These are phyloP conservation scores for Copidosoma floridanum DNA, from an alignment of 1,140 invertebrate species.

Conservation along the genomic window DNA sequence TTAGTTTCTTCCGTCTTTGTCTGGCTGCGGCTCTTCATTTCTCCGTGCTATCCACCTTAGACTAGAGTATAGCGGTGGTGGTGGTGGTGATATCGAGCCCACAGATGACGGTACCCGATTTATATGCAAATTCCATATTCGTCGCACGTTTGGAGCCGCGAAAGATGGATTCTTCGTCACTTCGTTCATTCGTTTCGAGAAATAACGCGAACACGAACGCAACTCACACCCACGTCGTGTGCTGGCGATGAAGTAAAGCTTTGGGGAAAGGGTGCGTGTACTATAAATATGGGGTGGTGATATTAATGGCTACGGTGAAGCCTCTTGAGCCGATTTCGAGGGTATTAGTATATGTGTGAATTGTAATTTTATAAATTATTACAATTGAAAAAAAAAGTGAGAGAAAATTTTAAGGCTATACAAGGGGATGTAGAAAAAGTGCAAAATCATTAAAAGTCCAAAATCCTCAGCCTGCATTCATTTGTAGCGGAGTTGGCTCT, in stretches of 20 bases:
- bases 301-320: too few species aligned
- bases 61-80: too few species aligned
- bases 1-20: conserved; percentile 13
- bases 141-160: conserved; percentile 54
- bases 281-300: too few species aligned
- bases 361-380: too few species aligned
- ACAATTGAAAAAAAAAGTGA: too few species aligned
- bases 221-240: too few species aligned
- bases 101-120: conserved; percentile 70
- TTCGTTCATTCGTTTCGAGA: conserved; percentile 31
- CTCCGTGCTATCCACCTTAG: too few species aligned
- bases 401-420: not conserved
- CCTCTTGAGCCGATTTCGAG: too few species aligned
- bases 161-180: conserved; percentile 34
- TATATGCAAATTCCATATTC: conserved; percentile 73
- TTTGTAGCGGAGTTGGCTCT: conserved; percentile 46
- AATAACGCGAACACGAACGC: conserved; percentile 27
- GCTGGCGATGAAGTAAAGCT: not conserved
- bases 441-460: conserved; percentile 49
- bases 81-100: conserved; percentile 50
- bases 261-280: too few species aligned
- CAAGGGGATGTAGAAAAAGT: conserved; percentile 28
- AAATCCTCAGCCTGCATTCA: conserved; percentile 48
- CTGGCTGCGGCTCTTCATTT: conserved; percentile 53
- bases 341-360: too few species aligned